Conservation (phyloP, 1,140 invertebrate species). For the Epicauta chinensis region DNA sequence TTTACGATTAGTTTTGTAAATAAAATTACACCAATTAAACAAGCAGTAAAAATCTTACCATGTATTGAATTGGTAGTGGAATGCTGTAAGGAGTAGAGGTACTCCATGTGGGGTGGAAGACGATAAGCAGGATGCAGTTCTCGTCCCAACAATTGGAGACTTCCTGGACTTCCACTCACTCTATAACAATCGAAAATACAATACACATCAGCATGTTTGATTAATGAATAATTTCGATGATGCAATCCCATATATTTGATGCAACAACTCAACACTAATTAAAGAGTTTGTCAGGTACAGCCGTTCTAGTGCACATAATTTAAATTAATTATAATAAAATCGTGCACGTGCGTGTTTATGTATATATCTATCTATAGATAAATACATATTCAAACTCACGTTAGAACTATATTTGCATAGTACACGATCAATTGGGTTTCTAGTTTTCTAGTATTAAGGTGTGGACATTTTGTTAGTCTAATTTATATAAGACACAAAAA, state of each 20-base stretch:
- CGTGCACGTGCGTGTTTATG: conserved; percentile 14
- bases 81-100: conserved; percentile 58
- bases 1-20: no score
- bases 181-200: conserved; percentile 36
- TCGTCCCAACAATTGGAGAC: conserved; percentile 39
- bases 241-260: no score
- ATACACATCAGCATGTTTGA: no score
- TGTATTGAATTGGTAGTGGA: conserved; percentile 50
- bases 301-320: conserved; percentile 20
- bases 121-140: conserved; percentile 58
- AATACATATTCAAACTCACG: conserved; percentile 24
- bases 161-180: conserved; percentile 38
- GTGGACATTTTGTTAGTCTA: neutral
- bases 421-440: conserved; percentile 7
- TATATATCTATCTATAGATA: no score
- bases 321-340: conserved; percentile 24
- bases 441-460: conserved; percentile 1
- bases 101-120: conserved; percentile 63
- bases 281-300: conserved; percentile 13
- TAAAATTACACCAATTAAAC: no score
- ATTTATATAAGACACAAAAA: no score
- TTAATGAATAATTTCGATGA: neutral
- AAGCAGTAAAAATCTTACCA: conserved; percentile 43
- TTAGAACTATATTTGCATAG: conserved; percentile 19
- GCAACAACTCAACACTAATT: conserved; percentile 18